Conservation (phyloP, 1,140 invertebrate genomes). For the Pectinophora gossypiella region DNA sequence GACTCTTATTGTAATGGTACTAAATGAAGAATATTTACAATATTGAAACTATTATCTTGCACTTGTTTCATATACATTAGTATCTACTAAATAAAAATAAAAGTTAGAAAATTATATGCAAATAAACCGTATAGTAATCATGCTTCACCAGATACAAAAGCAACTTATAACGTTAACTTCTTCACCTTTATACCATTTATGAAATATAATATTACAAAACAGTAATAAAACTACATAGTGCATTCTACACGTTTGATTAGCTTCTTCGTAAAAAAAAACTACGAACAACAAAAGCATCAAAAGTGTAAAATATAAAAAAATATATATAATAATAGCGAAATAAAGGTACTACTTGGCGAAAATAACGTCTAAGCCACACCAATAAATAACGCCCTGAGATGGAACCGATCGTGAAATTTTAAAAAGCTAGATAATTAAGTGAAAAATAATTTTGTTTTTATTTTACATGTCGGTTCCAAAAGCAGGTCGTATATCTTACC, state of each 20-base stretch:
- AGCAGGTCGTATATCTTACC: constrained; percentile 76
- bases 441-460: neutral
- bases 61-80: constrained; percentile 29
- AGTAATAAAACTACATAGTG: constrained; percentile 6
- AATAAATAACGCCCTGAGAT: constrained; percentile 29
- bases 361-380: constrained; percentile 43
- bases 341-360: constrained; percentile 14
- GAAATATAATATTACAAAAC: neutral
- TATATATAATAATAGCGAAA: neutral
- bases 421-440: neutral
- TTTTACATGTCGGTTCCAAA: constrained; percentile 25
- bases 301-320: constrained; percentile 9
- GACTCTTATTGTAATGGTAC: too few relatives aligned
- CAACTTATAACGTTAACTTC: constrained; percentile 20
- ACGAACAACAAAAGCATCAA: constrained; percentile 29
- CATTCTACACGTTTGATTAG: constrained; percentile 27
- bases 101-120: constrained; percentile 25
- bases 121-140: constrained; percentile 30
- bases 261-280: constrained; percentile 10
- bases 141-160: constrained; percentile 28
- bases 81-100: constrained; percentile 33
- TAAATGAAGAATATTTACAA: constrained; percentile 9
- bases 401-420: neutral
- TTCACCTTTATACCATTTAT: constrained; percentile 10
- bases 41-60: constrained; percentile 22